Evolutionary conservation across 1,140 invertebrate genomes (phyloP).

Genomic region (Eumaeus atala): DNA sequence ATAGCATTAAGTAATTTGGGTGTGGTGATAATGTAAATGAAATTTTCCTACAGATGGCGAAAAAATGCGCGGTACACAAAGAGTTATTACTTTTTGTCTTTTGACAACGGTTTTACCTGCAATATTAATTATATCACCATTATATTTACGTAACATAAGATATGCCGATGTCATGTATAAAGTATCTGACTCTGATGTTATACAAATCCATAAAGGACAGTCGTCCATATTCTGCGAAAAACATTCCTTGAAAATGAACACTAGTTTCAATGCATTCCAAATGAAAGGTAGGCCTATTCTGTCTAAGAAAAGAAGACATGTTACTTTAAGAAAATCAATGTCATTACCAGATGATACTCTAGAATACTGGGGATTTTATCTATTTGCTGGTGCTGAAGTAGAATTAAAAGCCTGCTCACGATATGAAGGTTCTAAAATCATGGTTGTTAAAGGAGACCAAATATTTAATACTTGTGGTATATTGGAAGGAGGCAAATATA

Average conservation of each 20-base stretch:
- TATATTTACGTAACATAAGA: slow-evolving; percentile 83
- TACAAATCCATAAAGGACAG: slow-evolving; percentile 85
- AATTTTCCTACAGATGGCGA: slow-evolving; percentile 75
- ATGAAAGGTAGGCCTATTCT: slow-evolving; percentile 80
- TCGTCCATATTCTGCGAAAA: slow-evolving; percentile 86
- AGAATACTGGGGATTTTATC: slow-evolving; percentile 92
- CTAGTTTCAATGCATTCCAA: slow-evolving; percentile 88
- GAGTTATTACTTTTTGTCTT: slow-evolving; percentile 83
- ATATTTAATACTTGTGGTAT: slow-evolving; percentile 85
- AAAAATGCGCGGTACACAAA: slow-evolving; percentile 83
- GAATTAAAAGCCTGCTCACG: slow-evolving; percentile 86
- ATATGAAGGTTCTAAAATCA: slow-evolving; percentile 83
- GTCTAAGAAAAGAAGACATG: slow-evolving; percentile 81
- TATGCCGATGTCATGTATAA: slow-evolving; percentile 84
- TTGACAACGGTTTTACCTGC: slow-evolving; percentile 83
- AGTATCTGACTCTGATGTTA: slow-evolving; percentile 86
- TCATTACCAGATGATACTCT: slow-evolving; percentile 87
- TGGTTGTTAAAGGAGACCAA: slow-evolving; percentile 85
- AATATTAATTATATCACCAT: slow-evolving; percentile 80
- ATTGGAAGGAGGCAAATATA: slow-evolving; percentile 80
- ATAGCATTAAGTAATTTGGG: background rate
- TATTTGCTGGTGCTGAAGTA: slow-evolving; percentile 84
- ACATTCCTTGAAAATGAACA: slow-evolving; percentile 86
- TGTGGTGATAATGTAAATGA: background rate
- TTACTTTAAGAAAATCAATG: slow-evolving; percentile 87